These are phyloP conservation scores for Lapara coniferarum DNA, from an alignment of 2,888 invertebrate genomes.

Conservation along the genomic window DNA sequence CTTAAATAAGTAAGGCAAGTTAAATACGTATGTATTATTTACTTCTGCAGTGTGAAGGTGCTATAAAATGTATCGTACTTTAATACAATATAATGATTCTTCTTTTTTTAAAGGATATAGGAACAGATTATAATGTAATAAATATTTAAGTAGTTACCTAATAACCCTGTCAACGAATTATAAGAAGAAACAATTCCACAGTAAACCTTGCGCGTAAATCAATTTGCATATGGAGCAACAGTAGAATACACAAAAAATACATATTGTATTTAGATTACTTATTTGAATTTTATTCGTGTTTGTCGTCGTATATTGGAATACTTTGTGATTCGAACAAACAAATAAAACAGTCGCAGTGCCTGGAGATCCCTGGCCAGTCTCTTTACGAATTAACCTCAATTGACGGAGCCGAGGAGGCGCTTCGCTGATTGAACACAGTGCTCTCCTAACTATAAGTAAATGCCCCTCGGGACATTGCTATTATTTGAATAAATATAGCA, in stretches of 20 bases:
- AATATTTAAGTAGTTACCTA: conserved; percentile 9
- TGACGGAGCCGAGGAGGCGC: conserved; percentile 78
- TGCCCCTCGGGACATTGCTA: conserved; percentile 56
- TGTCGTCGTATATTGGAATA: background rate
- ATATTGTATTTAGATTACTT: background rate
- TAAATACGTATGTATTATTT: background rate
- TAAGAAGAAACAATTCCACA: background rate
- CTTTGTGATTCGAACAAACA: conserved; percentile 72
- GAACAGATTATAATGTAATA: conserved; percentile 21
- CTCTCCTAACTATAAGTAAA: conserved; percentile 60
- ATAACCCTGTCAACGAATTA: too few species aligned
- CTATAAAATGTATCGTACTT: background rate
- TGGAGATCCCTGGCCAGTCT: conserved; percentile 78
- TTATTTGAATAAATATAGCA: conserved; percentile 54
- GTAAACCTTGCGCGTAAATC: conserved; percentile 49
- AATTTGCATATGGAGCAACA: conserved; percentile 48
- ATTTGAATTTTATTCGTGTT: background rate
- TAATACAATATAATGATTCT: too few species aligned
- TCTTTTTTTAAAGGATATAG: background rate
- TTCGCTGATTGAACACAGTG: conserved; percentile 79
- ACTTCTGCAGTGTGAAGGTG: background rate
- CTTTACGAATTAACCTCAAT: conserved; percentile 82
- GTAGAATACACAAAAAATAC: background rate
- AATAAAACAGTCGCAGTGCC: conserved; percentile 73
- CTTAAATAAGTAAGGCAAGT: conserved; percentile 18